phyloP scores from a whole-genome alignment of 2,888 invertebrate species.

The Leucophora obtusa region DNA sequence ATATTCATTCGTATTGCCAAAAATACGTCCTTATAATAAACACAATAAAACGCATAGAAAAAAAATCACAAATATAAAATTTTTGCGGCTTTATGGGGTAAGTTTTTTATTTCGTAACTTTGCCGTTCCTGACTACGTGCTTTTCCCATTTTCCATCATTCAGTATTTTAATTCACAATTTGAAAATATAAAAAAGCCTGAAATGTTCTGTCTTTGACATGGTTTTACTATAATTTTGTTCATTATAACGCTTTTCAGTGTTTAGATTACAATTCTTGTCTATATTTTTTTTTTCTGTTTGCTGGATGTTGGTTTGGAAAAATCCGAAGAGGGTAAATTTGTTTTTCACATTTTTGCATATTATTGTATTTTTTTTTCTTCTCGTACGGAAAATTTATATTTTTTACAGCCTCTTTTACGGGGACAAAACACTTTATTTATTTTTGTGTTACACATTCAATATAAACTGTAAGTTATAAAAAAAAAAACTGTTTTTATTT shows the following conservation, averaged over 20 bases:
- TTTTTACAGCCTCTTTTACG: slow-evolving; percentile 34
- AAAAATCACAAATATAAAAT: slow-evolving; percentile 44
- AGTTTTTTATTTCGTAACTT: slow-evolving; percentile 40
- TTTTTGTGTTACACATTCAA: neutral
- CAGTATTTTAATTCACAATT: slow-evolving; percentile 25
- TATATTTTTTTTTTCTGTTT: slow-evolving; percentile 26
- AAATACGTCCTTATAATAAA: slow-evolving; percentile 20
- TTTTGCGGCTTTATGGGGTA: slow-evolving; percentile 61
- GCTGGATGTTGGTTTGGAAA: neutral
- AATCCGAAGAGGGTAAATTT: slow-evolving; percentile 45
- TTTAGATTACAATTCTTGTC: slow-evolving; percentile 40
- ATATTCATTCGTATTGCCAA: slow-evolving; percentile 37
- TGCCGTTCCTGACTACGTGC: slow-evolving; percentile 27
- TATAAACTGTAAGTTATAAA: neutral
- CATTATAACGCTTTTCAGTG: slow-evolving; percentile 1
- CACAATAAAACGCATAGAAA: slow-evolving; percentile 2
- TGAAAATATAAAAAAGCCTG: neutral
- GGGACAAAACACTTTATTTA: slow-evolving; percentile 20
- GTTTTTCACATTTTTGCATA: slow-evolving; percentile 50
- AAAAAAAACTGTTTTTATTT: neutral
- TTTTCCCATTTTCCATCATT: slow-evolving; percentile 35
- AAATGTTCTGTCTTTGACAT: slow-evolving; percentile 38
- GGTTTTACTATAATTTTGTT: slow-evolving; percentile 32
- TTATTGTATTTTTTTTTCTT: slow-evolving; percentile 14
- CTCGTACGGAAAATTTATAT: slow-evolving; percentile 28